Evolutionary conservation across 2,888 invertebrate genomes (phyloP).

Genomic region (Eupithecia dodoneata): DNA sequence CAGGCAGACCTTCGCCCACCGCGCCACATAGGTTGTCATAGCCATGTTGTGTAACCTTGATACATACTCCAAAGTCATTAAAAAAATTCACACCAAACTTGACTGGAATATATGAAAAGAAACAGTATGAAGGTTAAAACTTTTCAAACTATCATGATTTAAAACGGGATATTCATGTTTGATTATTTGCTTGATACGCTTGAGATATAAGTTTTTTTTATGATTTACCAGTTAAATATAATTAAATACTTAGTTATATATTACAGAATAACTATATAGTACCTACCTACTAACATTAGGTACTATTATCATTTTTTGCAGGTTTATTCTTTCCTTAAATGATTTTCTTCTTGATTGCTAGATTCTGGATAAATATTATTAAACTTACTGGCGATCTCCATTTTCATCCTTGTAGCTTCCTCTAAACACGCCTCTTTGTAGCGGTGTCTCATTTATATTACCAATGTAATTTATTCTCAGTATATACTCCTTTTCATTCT

Average conservation of each 20-base stretch:
- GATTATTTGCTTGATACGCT: neutral
- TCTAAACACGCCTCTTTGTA: slow-evolving; percentile 75
- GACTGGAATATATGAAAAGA: too few relatives aligned
- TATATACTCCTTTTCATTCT: slow-evolving; percentile 53
- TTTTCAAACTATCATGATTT: too few relatives aligned
- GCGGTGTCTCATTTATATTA: slow-evolving; percentile 76
- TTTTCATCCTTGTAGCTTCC: slow-evolving; percentile 65
- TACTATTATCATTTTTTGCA: neutral
- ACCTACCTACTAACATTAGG: too few relatives aligned
- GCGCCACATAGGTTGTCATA: too few relatives aligned
- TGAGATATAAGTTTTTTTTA: neutral
- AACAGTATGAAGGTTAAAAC: too few relatives aligned
- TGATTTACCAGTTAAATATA: too few relatives aligned
- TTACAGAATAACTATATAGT: too few relatives aligned
- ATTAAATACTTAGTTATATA: too few relatives aligned
- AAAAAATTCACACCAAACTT: too few relatives aligned
- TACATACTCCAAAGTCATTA: too few relatives aligned
- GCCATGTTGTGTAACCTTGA: neutral
- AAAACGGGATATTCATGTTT: too few relatives aligned
- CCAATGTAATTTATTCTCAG: slow-evolving; percentile 67
- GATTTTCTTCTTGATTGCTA: neutral
- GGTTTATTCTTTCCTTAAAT: neutral
- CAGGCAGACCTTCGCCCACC: too few relatives aligned
- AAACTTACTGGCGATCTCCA: slow-evolving; percentile 65
- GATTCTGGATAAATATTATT: neutral